These are phyloP conservation scores for Cherax quadricarinatus DNA, from an alignment of 1,140 invertebrate genomes.

Conservation along the genomic window DNA sequence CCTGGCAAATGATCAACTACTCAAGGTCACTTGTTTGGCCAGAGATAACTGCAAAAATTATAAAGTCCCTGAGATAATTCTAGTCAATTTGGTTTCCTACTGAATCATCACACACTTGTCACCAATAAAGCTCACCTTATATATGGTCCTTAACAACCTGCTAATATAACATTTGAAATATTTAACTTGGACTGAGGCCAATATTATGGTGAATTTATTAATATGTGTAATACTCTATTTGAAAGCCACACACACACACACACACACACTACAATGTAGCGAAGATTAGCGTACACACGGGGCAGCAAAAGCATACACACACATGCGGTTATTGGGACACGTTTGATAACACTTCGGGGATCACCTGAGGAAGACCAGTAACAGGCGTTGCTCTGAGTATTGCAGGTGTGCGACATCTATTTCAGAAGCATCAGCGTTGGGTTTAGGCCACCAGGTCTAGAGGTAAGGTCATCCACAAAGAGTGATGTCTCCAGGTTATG, in stretches of 20 bases:
- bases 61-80: slow-evolving; percentile 22
- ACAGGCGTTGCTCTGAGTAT: slow-evolving; percentile 51
- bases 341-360: slow-evolving; percentile 57
- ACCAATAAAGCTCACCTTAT: background rate
- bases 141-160: background rate
- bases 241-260: slow-evolving; percentile 38
- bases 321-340: slow-evolving; percentile 64
- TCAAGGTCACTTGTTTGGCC: background rate
- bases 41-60: background rate
- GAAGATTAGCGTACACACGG: slow-evolving; percentile 26
- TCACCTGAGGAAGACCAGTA: slow-evolving; percentile 66
- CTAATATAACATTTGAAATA: background rate
- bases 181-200: background rate
- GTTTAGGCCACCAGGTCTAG: slow-evolving; percentile 6
- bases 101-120: background rate
- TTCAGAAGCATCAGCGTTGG: slow-evolving; percentile 44
- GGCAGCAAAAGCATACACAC: slow-evolving; percentile 42
- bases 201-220: slow-evolving; percentile 12
- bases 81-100: background rate
- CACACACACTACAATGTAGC: slow-evolving; percentile 57
- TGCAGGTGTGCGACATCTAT: slow-evolving; percentile 29
- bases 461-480: slow-evolving; percentile 34
- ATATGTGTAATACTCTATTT: background rate
- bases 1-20: background rate
- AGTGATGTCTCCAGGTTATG: slow-evolving; percentile 41